A percentile compares a stretch with the other conserved stretches of the same genome.
phyloP scores from a whole-genome alignment of 2,797 vertebrate species.

The Periophthalmus magnuspinnatus region DNA sequence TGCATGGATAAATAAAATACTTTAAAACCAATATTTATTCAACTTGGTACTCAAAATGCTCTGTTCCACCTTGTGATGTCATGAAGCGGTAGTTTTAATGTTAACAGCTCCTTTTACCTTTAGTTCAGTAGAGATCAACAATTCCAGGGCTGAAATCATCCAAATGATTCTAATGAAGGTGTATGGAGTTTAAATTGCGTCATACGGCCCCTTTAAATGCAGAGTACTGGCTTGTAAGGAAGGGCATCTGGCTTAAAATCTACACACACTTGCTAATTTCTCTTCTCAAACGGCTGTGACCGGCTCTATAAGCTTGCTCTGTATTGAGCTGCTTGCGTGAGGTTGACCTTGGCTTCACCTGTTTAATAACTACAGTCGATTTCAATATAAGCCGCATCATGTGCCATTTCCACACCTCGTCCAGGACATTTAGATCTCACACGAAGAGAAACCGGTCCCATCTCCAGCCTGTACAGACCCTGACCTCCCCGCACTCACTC shows the following conservation, averaged over 20 bases:
- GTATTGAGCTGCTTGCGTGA: conserved; percentile 23
- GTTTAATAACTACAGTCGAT: conserved; percentile 30
- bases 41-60: too few relatives aligned
- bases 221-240: not conserved
- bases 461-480: conserved; percentile 11
- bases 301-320: conserved; percentile 2
- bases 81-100: too few relatives aligned
- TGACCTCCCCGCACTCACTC: conserved; percentile 37
- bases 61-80: too few relatives aligned
- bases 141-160: too few relatives aligned
- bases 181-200: too few relatives aligned
- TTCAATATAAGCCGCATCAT: conserved; percentile 47
- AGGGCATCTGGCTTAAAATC: not conserved
- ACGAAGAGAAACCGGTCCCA: conserved; percentile 30
- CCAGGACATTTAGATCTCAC: conserved; percentile 29
- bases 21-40: too few relatives aligned
- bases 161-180: too few relatives aligned
- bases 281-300: not conserved
- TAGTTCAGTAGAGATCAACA: too few relatives aligned
- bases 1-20: too few relatives aligned
- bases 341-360: conserved; percentile 23
- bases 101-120: too few relatives aligned
- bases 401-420: conserved; percentile 30
- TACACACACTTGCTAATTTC: not conserved
- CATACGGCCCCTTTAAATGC: too few relatives aligned